Evolutionary conservation across 1,140 invertebrate genomes (phyloP), one percentile per base, ranked within the genome.

Genomic region (Drosophila fuyamai): DNA sequence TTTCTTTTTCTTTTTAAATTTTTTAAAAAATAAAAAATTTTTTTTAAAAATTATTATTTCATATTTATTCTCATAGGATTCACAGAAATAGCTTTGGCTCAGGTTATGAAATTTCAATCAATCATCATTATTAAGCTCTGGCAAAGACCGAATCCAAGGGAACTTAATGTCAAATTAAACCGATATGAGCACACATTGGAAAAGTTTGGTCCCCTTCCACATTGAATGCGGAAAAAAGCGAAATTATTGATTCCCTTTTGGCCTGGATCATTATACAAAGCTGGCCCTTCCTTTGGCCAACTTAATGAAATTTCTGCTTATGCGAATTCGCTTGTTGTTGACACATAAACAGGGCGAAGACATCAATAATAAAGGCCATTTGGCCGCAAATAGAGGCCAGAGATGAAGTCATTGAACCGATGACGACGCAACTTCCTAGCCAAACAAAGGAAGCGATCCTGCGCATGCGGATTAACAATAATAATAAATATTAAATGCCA

Each of bases 251-350:
- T 74, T 74, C 62, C 41, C 16, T n/a, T 53, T 53, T 51, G 61
- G 40, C 56, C 0, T 5, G 40, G 44, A 72, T 57, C 66, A 81
- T 81, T 77, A 81, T 79, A 47, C 47, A 56, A 56, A 60, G 67
- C 67, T 47, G 36, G 48, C 59, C 72, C 66, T 73, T 65, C 71
- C 71, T 63, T 72, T 76, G 63, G 56, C 63, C 50, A 83, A 81
- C 84, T 81, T 89, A 89, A 89, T 89, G 84, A 89, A 89, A 90
- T 89, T 89, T 89, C 77, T 89, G 83, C 83, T 89, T 89, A 89
- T 89, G 81, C 77, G 81, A 81, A 81, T 84, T 89, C 74, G 81
- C 70, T 89, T 89, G 84, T 79, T 89, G 84, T 89, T 89, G 84
- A 89, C 84, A 88, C 83, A 88, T 88, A 88, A 88, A 88, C 83